Base-by-base conservation (phyloP, 2,888 invertebrate genomes). In the Spatulosminthurus flaviceps region DNA sequence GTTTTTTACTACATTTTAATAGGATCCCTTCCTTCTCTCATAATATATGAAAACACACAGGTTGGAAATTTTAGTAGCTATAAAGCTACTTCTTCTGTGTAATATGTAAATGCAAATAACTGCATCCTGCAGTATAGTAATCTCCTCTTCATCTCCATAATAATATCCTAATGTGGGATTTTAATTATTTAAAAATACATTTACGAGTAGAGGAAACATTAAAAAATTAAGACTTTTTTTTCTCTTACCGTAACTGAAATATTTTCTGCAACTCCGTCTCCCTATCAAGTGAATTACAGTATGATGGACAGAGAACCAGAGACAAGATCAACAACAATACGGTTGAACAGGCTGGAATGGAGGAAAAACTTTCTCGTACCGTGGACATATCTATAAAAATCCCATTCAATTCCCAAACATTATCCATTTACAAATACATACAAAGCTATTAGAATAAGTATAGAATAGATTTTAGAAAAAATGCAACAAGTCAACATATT, bases 261-360 rank as follows among this genome's bases (percentile, higher is more conserved):
- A 85, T 81, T 79, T 85, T 85, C 77, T 85, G 85, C 64, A 85
- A 69, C 61, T 84, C 85, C 34, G 82, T 79, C 77, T 85, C 85
- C 66, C 81, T 83, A 61, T 82, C 81, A 74, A 80, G 29, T n/a
- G 81, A 80, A 34, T 83, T 76, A 60, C 60, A 69, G 28, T 43
- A 78, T 29, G 81, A 78, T 73, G 81, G 81, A 78, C 81, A 81
- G 71, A 83, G 79, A 61, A 82, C 51, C 51, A 82, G 75, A 70
- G 81, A 80, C 70, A 84, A 81, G 60, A 82, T 79, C 73, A 82
- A 78, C 73, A 82, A 78, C 73, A 83, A 43, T 29, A 79, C 26
- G 24, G 69, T 60, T n/a, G 74, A 24, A 41, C 51, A 81, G 26
- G 69, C 24, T 64, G 29, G 22, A 29, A 67, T 61, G 26, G 78